A percentile compares a stretch with the other conserved stretches of the same genome.
Evolutionary conservation across 2,113 vertebrate genomes (phyloP).

Genomic region (Sisor rabdophorus): DNA sequence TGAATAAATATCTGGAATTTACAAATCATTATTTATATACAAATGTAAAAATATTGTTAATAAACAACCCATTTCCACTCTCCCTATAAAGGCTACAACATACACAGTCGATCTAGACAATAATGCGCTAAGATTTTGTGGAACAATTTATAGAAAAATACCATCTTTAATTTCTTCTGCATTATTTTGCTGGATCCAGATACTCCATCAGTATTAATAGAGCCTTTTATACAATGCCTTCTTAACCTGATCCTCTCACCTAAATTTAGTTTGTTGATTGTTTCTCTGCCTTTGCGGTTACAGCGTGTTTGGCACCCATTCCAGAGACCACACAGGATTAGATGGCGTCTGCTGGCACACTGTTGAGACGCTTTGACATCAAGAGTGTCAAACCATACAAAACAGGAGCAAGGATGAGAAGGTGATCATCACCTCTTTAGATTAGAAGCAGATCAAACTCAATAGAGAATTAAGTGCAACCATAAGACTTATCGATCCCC

Average conservation of each 20-base stretch:
- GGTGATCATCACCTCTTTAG: constrained; percentile 37
- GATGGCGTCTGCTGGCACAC: constrained; percentile 5
- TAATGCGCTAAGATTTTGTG: not conserved
- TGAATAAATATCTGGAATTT: not conserved
- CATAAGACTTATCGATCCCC: constrained; percentile 23
- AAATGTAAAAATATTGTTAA: too few relatives aligned
- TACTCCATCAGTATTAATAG: constrained; percentile 31
- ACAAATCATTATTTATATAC: not conserved
- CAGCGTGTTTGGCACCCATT: not conserved
- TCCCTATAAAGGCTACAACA: not conserved
- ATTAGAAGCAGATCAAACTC: constrained; percentile 17
- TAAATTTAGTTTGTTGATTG: constrained; percentile 37
- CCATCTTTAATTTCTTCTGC: not conserved
- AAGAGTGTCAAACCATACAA: not conserved
- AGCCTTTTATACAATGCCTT: constrained; percentile 6
- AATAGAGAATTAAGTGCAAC: constrained; percentile 36
- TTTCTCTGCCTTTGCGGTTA: constrained; percentile 18
- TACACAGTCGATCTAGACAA: not conserved
- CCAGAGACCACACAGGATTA: constrained; percentile 1
- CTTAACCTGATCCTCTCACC: constrained; percentile 17
- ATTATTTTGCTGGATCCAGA: constrained; percentile 32
- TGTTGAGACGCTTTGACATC: not conserved
- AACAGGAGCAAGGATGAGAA: not conserved
- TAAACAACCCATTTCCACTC: too few relatives aligned
- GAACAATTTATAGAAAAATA: not conserved